These are phyloP conservation scores for Heliconius hermathena DNA, from an alignment of 1,140 invertebrate species.

Conservation along the genomic window DNA sequence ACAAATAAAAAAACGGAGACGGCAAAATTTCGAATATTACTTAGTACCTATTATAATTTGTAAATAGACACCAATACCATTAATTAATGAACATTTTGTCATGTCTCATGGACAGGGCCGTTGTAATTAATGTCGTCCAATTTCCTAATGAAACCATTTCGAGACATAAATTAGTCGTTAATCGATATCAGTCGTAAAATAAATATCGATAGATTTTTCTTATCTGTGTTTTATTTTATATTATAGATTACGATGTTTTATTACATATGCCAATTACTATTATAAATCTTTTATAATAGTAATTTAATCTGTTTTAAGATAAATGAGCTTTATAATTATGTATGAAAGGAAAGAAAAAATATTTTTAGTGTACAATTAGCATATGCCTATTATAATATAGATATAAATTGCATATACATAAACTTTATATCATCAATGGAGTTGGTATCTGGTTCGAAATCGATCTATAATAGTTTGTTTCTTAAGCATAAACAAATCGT, in stretches of 20 bases:
- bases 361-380: background rate
- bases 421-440: no score
- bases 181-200: background rate
- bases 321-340: background rate
- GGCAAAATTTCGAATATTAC: background rate
- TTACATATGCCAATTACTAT: background rate
- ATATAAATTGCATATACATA: no score
- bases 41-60: background rate
- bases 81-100: constrained; percentile 8
- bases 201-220: background rate
- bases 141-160: constrained; percentile 11
- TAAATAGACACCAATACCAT: background rate
- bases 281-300: background rate
- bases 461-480: no score
- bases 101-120: background rate
- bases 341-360: no score
- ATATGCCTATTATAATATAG: background rate
- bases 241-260: background rate
- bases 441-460: no score
- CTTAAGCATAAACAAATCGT: no score
- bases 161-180: constrained; percentile 11
- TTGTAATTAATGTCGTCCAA: constrained; percentile 10
- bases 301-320: background rate
- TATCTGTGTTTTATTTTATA: background rate
- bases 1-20: no score